Evolutionary conservation across 1,140 invertebrate species (phyloP).

Genomic region (Drosophila tsacasi): DNA sequence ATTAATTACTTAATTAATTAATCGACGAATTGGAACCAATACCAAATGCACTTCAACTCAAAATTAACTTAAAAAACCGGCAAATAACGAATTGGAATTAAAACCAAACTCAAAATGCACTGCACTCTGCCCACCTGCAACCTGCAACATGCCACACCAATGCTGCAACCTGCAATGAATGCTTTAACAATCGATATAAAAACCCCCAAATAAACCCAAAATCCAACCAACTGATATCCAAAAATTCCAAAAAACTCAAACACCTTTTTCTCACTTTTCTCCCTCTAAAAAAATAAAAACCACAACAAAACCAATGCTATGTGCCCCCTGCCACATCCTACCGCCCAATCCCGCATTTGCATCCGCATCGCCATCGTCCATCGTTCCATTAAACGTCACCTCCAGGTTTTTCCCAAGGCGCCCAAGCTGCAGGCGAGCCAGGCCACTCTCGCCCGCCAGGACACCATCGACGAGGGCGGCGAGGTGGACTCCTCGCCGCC

Average conservation of each 20-base stretch:
- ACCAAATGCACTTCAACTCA: slow-evolving; percentile 9
- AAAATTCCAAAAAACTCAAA: slow-evolving; percentile 35
- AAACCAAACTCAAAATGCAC: slow-evolving; percentile 38
- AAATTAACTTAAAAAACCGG: slow-evolving; percentile 26
- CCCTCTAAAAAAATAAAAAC: slow-evolving; percentile 21
- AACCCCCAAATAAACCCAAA: slow-evolving; percentile 1
- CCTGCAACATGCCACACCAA: slow-evolving; percentile 30
- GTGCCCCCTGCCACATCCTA: slow-evolving; percentile 41
- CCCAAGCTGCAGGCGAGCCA: slow-evolving; percentile 89
- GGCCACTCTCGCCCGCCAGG: slow-evolving; percentile 88
- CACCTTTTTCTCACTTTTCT: slow-evolving; percentile 71
- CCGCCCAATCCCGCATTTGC: slow-evolving; percentile 44
- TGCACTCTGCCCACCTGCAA: slow-evolving; percentile 45
- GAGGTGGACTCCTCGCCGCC: slow-evolving; percentile 86
- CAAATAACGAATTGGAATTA: slow-evolving; percentile 34
- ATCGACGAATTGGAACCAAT: slow-evolving; percentile 31
- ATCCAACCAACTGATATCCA: slow-evolving; percentile 20
- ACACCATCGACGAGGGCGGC: slow-evolving; percentile 93
- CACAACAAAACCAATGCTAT: slow-evolving; percentile 9
- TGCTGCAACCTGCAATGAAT: slow-evolving; percentile 47
- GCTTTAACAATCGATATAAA: slow-evolving; percentile 29
- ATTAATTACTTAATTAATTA: slow-evolving; percentile 24
- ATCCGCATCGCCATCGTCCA: slow-evolving; percentile 60
- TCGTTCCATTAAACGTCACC: slow-evolving; percentile 72
- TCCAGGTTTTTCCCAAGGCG: slow-evolving; percentile 90